Evolutionary conservation across 2,888 invertebrate species (phyloP).

Genomic region (Stomorhina lunata): DNA sequence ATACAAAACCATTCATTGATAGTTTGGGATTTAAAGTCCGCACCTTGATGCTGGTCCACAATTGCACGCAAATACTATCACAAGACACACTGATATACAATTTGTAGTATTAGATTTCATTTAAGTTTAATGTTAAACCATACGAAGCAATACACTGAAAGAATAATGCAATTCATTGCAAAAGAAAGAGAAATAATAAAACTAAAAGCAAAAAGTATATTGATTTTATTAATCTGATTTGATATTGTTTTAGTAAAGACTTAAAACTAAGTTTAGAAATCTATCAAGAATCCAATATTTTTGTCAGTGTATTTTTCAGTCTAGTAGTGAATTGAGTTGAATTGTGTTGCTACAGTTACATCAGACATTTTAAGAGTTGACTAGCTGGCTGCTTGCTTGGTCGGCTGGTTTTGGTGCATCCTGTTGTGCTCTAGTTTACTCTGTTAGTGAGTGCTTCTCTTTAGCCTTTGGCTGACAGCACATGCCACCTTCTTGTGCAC

Average conservation of each 20-base stretch:
- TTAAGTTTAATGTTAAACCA: slow-evolving; percentile 21
- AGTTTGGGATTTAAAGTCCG: slow-evolving; percentile 26
- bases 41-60: slow-evolving; percentile 19
- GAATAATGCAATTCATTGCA: too few species aligned
- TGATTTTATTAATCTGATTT: too few species aligned
- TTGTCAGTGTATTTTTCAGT: slow-evolving; percentile 29
- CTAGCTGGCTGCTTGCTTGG: slow-evolving; percentile 15
- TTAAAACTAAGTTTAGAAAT: neutral
- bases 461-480: slow-evolving; percentile 65
- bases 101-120: slow-evolving; percentile 38
- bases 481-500: slow-evolving; percentile 66
- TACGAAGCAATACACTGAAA: slow-evolving; percentile 20
- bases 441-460: slow-evolving; percentile 50
- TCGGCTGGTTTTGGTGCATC: slow-evolving; percentile 11
- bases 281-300: neutral
- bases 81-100: neutral
- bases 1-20: slow-evolving; percentile 34
- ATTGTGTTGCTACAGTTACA: neutral
- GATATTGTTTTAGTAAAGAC: neutral
- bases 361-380: slow-evolving; percentile 10
- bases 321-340: too few species aligned
- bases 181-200: too few species aligned
- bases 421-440: slow-evolving; percentile 56
- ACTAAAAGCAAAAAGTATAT: too few species aligned
- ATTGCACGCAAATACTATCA: slow-evolving; percentile 19